phyloP scores from a whole-genome alignment of 2,797 vertebrate genomes.

The Cephalopachus bancanus region DNA sequence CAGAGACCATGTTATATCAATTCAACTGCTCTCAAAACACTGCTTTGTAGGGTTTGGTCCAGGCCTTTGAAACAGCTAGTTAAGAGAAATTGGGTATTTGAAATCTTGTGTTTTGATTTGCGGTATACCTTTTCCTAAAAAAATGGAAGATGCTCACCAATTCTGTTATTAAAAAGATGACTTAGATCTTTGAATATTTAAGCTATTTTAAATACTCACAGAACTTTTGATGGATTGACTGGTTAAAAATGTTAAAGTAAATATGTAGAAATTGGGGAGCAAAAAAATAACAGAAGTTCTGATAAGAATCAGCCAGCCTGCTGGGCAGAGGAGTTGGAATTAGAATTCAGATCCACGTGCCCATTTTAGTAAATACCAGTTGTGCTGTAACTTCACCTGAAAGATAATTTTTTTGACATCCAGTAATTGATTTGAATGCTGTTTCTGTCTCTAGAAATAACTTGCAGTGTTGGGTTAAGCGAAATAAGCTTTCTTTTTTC shows the following conservation, averaged over 20 bases:
- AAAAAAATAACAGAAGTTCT: accelerated
- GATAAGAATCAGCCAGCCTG: accelerated
- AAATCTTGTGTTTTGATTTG: not conserved
- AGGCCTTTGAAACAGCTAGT: not conserved
- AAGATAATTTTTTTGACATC: not conserved
- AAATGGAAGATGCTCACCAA: not conserved
- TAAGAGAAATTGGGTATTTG: not conserved
- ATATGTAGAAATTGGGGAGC: accelerated
- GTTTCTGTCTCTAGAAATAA: not conserved
- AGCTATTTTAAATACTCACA: not conserved
- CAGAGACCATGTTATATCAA: accelerated
- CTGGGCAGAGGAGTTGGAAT: not conserved
- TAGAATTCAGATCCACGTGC: not conserved
- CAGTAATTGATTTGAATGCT: not conserved
- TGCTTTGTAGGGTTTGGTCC: not conserved
- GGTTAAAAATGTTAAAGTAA: not conserved
- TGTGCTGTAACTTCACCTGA: not conserved
- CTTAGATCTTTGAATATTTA: not conserved
- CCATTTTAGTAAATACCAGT: not conserved
- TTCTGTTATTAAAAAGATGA: not conserved
- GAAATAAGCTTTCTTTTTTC: not conserved
- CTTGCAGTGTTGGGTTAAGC: not conserved
- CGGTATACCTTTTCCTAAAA: not conserved
- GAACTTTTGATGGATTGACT: not conserved
- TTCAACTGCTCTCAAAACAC: not conserved